Percentiles rank a stretch among this genome's conserved stretches.
Evolutionary conservation across 2,113 vertebrate genomes (phyloP).

Genomic region (Nymphicus hollandicus): DNA sequence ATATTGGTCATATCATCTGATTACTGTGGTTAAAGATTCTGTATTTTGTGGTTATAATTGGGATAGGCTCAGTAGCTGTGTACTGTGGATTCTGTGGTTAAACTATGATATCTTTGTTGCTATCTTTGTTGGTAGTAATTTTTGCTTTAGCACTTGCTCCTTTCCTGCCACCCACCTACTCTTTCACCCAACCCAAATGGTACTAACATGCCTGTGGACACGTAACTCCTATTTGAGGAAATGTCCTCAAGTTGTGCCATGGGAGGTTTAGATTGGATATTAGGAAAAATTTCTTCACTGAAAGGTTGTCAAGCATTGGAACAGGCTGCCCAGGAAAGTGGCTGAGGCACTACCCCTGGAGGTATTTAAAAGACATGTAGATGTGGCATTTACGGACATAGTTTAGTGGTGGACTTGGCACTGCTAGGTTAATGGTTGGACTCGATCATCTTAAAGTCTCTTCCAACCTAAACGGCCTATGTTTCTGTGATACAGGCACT

Average conservation of each 20-base stretch:
- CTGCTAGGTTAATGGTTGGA: not conserved
- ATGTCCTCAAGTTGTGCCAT: not conserved
- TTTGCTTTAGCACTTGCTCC: not conserved
- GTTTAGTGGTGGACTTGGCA: not conserved
- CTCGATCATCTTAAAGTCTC: not conserved
- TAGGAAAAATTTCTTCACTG: not conserved
- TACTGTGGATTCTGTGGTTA: conserved; percentile 71
- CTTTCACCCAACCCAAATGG: not conserved
- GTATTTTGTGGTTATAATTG: conserved; percentile 54
- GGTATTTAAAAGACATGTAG: not conserved
- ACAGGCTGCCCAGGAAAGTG: not conserved
- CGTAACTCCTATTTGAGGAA: not conserved
- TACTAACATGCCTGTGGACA: not conserved
- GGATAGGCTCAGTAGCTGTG: conserved; percentile 16
- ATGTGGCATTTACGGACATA: not conserved
- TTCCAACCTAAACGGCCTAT: not conserved
- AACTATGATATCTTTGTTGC: not conserved
- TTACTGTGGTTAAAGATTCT: conserved; percentile 40
- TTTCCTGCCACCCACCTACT: not conserved
- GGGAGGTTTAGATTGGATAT: not conserved
- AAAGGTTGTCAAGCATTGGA: not conserved
- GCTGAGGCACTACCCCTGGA: not conserved
- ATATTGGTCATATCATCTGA: not conserved
- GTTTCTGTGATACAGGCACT: not conserved
- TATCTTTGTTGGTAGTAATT: not conserved